A percentile compares a stretch with the other conserved stretches of the same genome.
These are phyloP conservation scores for Rotaria socialis DNA, from an alignment of 2,888 invertebrate species.

Conservation along the genomic window DNA sequence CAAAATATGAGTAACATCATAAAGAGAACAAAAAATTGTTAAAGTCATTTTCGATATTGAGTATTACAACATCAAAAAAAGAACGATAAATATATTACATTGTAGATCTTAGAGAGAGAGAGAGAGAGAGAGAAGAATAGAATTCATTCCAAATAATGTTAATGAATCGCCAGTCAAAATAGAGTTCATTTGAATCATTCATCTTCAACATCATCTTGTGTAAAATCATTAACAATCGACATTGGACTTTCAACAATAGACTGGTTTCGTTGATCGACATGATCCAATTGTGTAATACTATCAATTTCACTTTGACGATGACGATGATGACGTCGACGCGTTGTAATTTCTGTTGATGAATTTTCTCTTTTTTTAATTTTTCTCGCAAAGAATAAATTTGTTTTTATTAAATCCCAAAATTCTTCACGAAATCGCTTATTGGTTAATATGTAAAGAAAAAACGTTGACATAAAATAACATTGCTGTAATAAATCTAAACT, in stretches of 20 bases:
- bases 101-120: too few relatives aligned
- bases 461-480: conserved; percentile 1
- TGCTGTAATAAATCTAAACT: conserved; percentile 11
- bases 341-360: background rate
- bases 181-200: background rate
- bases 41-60: background rate
- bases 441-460: conserved; percentile 5
- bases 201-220: background rate
- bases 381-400: background rate
- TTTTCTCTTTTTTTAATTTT: background rate
- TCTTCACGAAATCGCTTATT: background rate
- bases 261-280: background rate
- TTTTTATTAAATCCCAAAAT: background rate
- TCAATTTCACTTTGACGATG: background rate
- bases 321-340: background rate
- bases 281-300: background rate
- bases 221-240: background rate
- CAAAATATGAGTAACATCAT: too few relatives aligned
- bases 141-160: too few relatives aligned
- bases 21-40: too few relatives aligned
- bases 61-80: background rate
- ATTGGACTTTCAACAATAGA: background rate
- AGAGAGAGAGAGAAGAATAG: too few relatives aligned
- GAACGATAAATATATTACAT: background rate
- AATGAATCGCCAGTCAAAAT: too few relatives aligned